A percentile compares a stretch with the other conserved stretches of the same genome.
Evolutionary conservation across 2,797 vertebrate genomes (phyloP).

Genomic region (Chrysocyon brachyurus): DNA sequence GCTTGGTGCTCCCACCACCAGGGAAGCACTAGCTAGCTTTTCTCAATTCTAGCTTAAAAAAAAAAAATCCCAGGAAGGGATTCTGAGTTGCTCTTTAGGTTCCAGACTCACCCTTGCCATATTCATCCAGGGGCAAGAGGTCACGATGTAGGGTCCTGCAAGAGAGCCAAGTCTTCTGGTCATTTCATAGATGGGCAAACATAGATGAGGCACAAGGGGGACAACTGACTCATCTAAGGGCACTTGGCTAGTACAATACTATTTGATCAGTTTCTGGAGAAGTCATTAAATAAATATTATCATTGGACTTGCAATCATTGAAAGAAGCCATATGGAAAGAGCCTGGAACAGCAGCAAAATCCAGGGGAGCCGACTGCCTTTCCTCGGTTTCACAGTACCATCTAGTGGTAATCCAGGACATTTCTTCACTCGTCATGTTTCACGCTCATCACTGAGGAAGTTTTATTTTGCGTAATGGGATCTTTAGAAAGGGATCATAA

Average conservation of each 20-base stretch:
- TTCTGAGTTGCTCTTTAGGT: neutral
- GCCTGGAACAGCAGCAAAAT: neutral
- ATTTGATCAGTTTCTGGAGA: neutral
- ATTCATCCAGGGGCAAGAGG: neutral
- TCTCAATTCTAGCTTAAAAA: neutral
- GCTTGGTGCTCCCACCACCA: neutral
- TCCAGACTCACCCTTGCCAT: neutral
- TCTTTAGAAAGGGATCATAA: neutral
- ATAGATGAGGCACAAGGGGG: neutral
- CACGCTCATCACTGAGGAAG: neutral
- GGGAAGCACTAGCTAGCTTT: neutral
- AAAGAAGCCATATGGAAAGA: conserved; percentile 19
- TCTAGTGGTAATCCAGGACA: conserved; percentile 47
- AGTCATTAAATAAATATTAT: neutral
- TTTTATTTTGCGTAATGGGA: neutral
- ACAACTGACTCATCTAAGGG: neutral
- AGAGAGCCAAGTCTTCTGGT: neutral
- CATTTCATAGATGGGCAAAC: neutral
- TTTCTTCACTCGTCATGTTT: neutral
- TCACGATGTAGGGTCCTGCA: neutral
- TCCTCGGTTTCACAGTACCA: neutral
- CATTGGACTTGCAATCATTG: neutral
- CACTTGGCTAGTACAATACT: neutral
- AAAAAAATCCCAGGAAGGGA: neutral
- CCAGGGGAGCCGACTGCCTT: neutral